These are phyloP conservation scores for Cheilosia soror DNA, from an alignment of 2,888 invertebrate species.

Conservation along the genomic window DNA sequence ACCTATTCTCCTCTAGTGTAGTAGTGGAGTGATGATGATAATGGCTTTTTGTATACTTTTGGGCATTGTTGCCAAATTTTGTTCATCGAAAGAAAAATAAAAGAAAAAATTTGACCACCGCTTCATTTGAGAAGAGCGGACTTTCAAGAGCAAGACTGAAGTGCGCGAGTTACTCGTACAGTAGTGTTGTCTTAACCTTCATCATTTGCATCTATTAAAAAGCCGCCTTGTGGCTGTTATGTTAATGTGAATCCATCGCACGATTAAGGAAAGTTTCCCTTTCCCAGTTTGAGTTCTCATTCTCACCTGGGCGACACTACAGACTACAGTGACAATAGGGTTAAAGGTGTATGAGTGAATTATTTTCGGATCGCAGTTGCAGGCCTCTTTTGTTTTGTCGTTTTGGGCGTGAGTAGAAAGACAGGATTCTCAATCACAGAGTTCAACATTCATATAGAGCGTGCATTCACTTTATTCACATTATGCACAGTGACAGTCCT, in stretches of 20 bases:
- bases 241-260: constrained; percentile 45
- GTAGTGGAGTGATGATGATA: background rate
- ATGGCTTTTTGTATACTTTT: background rate
- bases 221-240: constrained; percentile 1
- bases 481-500: background rate
- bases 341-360: constrained; percentile 29
- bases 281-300: constrained; percentile 36
- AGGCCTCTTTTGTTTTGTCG: background rate
- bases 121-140: background rate
- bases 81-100: background rate
- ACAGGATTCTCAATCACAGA: constrained; percentile 22
- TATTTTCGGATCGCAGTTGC: constrained; percentile 21
- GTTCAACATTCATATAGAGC: background rate
- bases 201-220: constrained; percentile 9
- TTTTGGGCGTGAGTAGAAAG: background rate
- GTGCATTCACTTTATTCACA: constrained; percentile 3
- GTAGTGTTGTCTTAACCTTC: constrained; percentile 24
- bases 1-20: background rate
- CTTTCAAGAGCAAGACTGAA: background rate
- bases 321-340: background rate
- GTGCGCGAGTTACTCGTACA: background rate
- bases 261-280: constrained; percentile 65
- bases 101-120: background rate
- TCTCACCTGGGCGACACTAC: background rate
- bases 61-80: background rate